phyloP scores from a whole-genome alignment of 2,113 vertebrate genomes.

The Actenoides hombroni region DNA sequence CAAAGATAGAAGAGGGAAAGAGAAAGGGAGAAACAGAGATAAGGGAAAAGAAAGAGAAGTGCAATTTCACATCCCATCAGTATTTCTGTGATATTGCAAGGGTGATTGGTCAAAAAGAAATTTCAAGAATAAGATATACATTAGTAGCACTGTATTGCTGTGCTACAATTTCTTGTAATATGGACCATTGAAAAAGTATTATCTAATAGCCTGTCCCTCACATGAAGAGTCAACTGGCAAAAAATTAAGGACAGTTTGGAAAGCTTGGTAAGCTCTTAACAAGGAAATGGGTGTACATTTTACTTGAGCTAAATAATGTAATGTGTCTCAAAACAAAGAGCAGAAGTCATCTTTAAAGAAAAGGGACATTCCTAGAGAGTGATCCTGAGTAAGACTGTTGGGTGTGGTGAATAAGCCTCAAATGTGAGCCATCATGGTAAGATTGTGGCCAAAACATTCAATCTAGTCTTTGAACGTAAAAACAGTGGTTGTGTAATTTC shows the following conservation, averaged over 20 bases:
- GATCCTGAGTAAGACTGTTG: neutral
- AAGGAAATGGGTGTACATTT: neutral
- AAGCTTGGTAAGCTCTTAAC: neutral
- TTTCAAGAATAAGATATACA: accelerated
- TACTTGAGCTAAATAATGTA: neutral
- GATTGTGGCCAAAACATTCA: neutral
- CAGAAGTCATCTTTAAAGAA: neutral
- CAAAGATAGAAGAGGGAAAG: neutral
- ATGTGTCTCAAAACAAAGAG: neutral
- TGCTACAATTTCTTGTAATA: neutral
- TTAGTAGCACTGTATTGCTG: neutral
- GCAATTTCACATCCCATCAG: neutral
- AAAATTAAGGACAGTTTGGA: neutral
- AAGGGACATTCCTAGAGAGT: neutral
- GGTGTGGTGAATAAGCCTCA: neutral
- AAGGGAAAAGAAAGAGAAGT: neutral
- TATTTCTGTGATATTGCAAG: neutral
- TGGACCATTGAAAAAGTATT: neutral
- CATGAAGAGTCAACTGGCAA: neutral
- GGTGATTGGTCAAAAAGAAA: neutral
- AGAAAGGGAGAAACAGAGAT: accelerated
- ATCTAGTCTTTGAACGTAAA: neutral
- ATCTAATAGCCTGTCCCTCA: neutral
- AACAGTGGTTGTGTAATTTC: neutral
- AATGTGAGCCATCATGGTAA: neutral